Evolutionary conservation across 37 sponge, comb jelly and placozoan species (phyloP).

Genomic region (Trichoplax adhaerens): DNA sequence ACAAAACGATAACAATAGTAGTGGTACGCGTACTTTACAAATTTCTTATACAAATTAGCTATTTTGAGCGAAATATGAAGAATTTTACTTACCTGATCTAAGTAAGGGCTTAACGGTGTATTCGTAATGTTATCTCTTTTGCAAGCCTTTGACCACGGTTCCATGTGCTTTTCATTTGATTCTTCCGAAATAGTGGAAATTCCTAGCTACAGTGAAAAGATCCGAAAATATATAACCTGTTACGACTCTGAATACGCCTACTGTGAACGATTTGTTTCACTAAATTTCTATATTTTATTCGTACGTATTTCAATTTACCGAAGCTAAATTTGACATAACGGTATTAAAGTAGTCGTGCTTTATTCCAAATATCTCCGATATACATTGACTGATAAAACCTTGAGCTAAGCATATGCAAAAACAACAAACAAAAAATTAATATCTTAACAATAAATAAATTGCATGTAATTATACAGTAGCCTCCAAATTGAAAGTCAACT

Average conservation of each 20-base stretch:
- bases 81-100: constrained; percentile 37
- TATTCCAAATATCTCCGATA: constrained; percentile 57
- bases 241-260: too few species aligned
- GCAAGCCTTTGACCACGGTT: constrained; percentile 87
- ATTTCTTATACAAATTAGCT: neutral
- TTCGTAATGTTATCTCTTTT: constrained; percentile 34
- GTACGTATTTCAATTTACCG: constrained; percentile 13
- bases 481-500: neutral
- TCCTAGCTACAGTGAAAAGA: neutral
- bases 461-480: neutral
- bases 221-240: too few species aligned
- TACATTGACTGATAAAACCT: constrained; percentile 35
- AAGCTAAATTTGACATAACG: constrained; percentile 68
- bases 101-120: constrained; percentile 88
- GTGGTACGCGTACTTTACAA: neutral
- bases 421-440: too few species aligned
- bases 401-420: constrained; percentile 26
- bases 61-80: neutral
- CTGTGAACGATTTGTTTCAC: too few species aligned
- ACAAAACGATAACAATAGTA: neutral
- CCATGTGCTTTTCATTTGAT: constrained; percentile 94
- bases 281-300: too few species aligned
- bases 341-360: constrained; percentile 74
- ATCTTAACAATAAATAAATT: neutral
- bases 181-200: constrained; percentile 51